A percentile compares a stretch with the other conserved stretches of the same genome.
These are phyloP conservation scores for Poeciliopsis prolifica DNA, from an alignment of 2,113 vertebrate species.

Conservation along the genomic window DNA sequence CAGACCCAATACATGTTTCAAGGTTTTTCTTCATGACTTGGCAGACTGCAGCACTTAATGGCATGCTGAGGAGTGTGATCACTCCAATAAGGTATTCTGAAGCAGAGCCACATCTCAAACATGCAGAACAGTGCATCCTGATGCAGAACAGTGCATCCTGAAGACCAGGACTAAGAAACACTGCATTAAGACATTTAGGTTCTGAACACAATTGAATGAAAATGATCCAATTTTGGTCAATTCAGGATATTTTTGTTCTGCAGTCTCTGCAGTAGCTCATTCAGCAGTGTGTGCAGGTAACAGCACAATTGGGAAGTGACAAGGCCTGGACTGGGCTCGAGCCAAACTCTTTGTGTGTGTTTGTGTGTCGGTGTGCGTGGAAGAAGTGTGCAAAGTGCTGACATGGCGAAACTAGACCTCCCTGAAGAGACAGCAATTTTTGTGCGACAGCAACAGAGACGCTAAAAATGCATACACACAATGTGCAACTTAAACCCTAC, in stretches of 20 bases:
- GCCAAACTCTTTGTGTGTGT: slow-evolving; percentile 49
- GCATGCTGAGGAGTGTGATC: neutral
- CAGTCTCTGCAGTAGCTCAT: slow-evolving; percentile 36
- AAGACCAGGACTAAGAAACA: neutral
- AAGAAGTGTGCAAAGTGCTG: slow-evolving; percentile 58
- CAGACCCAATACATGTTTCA: too few relatives aligned
- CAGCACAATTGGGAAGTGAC: slow-evolving; percentile 60
- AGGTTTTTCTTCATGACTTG: neutral
- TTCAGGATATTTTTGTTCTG: slow-evolving; percentile 28
- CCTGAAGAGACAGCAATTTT: slow-evolving; percentile 43
- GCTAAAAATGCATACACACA: slow-evolving; percentile 8
- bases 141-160: neutral
- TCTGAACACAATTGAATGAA: slow-evolving; percentile 11
- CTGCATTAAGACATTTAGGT: neutral
- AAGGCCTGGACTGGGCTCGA: slow-evolving; percentile 57
- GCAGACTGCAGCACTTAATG: neutral
- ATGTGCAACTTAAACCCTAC: slow-evolving; percentile 21
- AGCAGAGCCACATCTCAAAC: neutral
- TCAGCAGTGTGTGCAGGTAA: slow-evolving; percentile 52
- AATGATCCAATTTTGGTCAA: neutral
- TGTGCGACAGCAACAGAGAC: slow-evolving; percentile 8
- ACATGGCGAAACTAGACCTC: slow-evolving; percentile 59
- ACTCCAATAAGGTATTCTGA: neutral
- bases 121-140: neutral
- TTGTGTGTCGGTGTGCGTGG: neutral